Evolutionary conservation across 2,888 invertebrate species (phyloP).

Genomic region (Hypomecis punctinalis): DNA sequence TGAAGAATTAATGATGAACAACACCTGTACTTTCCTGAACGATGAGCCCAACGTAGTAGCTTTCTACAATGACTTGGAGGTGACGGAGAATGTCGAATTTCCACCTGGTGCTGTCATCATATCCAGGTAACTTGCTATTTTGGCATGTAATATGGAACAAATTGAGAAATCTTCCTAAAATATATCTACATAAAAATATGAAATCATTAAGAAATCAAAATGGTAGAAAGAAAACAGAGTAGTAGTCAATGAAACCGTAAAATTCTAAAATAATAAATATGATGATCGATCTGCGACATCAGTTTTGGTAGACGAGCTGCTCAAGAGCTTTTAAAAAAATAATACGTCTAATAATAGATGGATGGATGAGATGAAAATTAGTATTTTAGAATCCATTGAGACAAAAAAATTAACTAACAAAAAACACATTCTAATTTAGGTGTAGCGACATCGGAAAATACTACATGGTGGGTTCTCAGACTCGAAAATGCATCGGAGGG

Average conservation of each 20-base stretch:
- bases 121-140: slow-evolving; percentile 76
- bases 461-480: slow-evolving; percentile 90
- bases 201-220: too few relatives aligned
- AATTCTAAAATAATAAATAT: too few relatives aligned
- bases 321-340: too few relatives aligned
- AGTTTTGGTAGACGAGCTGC: too few relatives aligned
- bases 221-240: too few relatives aligned
- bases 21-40: slow-evolving; percentile 90
- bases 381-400: too few relatives aligned
- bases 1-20: slow-evolving; percentile 85
- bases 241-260: too few relatives aligned
- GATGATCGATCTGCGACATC: too few relatives aligned
- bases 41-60: slow-evolving; percentile 92
- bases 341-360: too few relatives aligned
- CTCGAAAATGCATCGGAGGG: slow-evolving; percentile 90
- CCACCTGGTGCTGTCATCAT: slow-evolving; percentile 89
- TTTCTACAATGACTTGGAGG: slow-evolving; percentile 91
- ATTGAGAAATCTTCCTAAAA: background rate
- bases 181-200: background rate
- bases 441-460: slow-evolving; percentile 95
- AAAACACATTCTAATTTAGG: slow-evolving; percentile 63
- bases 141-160: too few relatives aligned
- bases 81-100: slow-evolving; percentile 91
- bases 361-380: too few relatives aligned
- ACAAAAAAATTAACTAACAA: too few relatives aligned